Conservation (phyloP, 2,888 invertebrate genomes). For the Cepaea hortensis region DNA sequence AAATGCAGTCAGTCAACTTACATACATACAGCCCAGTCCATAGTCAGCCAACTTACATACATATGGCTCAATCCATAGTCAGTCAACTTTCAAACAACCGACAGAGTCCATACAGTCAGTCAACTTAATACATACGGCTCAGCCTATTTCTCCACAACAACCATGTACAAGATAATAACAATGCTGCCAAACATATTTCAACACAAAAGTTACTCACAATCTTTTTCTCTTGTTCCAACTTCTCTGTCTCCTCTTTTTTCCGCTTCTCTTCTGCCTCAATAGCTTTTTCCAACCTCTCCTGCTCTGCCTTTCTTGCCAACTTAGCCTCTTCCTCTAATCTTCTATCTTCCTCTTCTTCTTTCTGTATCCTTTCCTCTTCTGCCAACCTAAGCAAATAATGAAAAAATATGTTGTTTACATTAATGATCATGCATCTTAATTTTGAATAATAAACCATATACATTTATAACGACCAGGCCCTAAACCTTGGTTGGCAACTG, state of each 20-base stretch:
- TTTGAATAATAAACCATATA: not conserved
- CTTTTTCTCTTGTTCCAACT: constrained; percentile 69
- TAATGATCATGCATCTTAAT: not conserved
- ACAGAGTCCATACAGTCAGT: too few species aligned
- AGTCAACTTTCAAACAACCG: too few species aligned
- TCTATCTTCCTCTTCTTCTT: constrained; percentile 90
- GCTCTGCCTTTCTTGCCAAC: constrained; percentile 88
- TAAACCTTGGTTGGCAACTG: not conserved
- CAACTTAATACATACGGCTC: too few species aligned
- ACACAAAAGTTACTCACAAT: constrained; percentile 58
- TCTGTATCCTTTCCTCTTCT: constrained; percentile 83
- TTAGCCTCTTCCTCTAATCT: constrained; percentile 88
- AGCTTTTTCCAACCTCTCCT: constrained; percentile 89
- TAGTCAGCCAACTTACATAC: too few species aligned
- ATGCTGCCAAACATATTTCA: not conserved
- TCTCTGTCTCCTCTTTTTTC: constrained; percentile 84
- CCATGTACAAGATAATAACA: not conserved
- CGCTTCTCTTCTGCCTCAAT: constrained; percentile 82
- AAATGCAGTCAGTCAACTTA: too few species aligned
- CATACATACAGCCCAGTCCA: too few species aligned
- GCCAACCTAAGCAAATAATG: constrained; percentile 79
- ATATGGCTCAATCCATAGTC: too few species aligned
- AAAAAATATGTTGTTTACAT: not conserved
- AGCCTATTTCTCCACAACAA: not conserved
- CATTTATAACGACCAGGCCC: too few species aligned